Base-by-base conservation (phyloP, 2,888 invertebrate genomes). In the Pasiphila rectangulata region DNA sequence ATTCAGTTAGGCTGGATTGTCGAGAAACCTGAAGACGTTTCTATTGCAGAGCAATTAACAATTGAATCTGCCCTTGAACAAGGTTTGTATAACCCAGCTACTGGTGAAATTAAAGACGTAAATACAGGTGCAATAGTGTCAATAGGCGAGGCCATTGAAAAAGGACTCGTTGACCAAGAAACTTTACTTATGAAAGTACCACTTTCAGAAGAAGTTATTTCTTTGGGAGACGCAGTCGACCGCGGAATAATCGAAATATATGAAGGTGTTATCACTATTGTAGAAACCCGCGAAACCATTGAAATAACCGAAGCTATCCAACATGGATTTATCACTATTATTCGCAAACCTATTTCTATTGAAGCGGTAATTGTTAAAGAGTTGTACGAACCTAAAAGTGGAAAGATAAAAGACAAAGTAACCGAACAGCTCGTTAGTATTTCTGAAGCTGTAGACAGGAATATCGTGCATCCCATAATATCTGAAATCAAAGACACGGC, bases 201-300 rank as follows among this genome's bases (percentile, higher is more conserved):
- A 3, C 90, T 90, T 51, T 93, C 93, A 57, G 93, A 94, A 69
- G 94, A 95, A 81, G 89, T 93, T 24, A 90, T 96, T 53, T 92
- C 95, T 15, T 84, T 97, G 62, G 92, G 92, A 54, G 95, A 96
- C 83, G 96, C 97, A 46, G 90, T 95, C 48, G 94, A 96, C 72
- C 90, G 90, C 48, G 94, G 94, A 42, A 90, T 95, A 57, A 92
- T 97, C 50, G 93, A 96, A 83, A 90, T 95, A 54, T 91, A 92
- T 59, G 90, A 92, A 52, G 95, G 94, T 25, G 84, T 93, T 19
- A 91, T 95, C 29, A 90, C 94, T 32, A 93, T 95, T 61, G 87
- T 92, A 20, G 92, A 93, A 67, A 94, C 93, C 0, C 90, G 91
- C 38, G 90, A 92, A 66, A 91, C 92, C 55, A 91, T 95, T 43